Percentiles rank a stretch among this genome's conserved stretches.
These are phyloP conservation scores for Loripinus fragilis DNA, from an alignment of 2,888 invertebrate genomes.

Conservation along the genomic window DNA sequence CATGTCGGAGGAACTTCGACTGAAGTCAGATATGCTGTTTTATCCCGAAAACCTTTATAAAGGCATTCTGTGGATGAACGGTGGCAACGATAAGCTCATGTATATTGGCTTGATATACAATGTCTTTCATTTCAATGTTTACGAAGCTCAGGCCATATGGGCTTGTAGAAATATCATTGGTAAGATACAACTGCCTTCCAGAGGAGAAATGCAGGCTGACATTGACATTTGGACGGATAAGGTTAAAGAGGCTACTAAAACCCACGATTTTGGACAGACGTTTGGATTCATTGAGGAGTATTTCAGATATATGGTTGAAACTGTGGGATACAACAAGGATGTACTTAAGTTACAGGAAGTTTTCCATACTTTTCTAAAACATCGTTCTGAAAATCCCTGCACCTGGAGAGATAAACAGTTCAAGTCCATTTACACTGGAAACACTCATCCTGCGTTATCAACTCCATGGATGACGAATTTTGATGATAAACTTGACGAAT, in stretches of 20 bases:
- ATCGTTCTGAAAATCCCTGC: not conserved
- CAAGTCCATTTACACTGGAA: constrained; percentile 16
- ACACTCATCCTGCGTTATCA: not conserved
- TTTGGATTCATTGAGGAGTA: not conserved
- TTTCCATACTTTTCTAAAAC: not conserved
- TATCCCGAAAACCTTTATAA: not conserved
- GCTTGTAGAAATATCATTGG: not conserved
- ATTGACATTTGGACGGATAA: not conserved
- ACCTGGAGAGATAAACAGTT: constrained; percentile 18
- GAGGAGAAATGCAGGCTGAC: not conserved
- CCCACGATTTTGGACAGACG: not conserved
- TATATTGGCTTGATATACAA: not conserved
- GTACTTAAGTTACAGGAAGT: not conserved
- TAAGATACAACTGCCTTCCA: not conserved
- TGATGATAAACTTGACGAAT: constrained; percentile 3
- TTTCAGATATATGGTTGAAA: not conserved
- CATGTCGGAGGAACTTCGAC: not conserved
- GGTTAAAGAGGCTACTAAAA: not conserved
- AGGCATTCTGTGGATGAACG: no score
- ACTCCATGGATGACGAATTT: constrained; percentile 19
- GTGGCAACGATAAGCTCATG: not conserved
- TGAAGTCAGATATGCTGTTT: not conserved
- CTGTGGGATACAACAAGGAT: not conserved
- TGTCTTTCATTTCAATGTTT: not conserved
- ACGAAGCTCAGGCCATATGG: constrained; percentile 9